Conservation (phyloP, 2,797 vertebrate species). For the Acanthopagrus latus region DNA sequence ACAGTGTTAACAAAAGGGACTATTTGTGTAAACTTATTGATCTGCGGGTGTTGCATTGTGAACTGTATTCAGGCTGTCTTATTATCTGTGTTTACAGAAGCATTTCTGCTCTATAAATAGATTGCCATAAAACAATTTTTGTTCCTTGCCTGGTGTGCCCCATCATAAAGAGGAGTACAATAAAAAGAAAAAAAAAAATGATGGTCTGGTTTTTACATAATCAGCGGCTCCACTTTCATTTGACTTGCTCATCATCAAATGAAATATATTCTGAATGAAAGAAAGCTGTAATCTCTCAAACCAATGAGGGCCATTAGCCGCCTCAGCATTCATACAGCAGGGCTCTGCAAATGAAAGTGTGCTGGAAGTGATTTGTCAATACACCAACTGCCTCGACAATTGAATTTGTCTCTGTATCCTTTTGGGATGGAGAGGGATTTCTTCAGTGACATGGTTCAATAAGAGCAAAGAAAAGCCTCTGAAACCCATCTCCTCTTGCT, state of each 20-base stretch:
- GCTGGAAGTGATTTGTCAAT: conserved; percentile 59
- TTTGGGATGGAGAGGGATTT: conserved; percentile 49
- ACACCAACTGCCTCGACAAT: conserved; percentile 57
- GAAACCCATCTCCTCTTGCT: conserved; percentile 30
- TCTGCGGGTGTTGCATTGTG: neutral
- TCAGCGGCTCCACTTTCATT: conserved; percentile 35
- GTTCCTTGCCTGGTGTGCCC: neutral
- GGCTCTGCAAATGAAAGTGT: conserved; percentile 37
- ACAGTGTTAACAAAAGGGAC: neutral
- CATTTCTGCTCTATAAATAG: neutral
- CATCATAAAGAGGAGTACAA: neutral
- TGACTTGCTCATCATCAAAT: conserved; percentile 35
- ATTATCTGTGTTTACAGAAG: neutral
- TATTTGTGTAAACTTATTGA: neutral
- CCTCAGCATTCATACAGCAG: conserved; percentile 27
- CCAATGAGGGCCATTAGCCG: conserved; percentile 37
- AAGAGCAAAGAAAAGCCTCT: conserved; percentile 43
- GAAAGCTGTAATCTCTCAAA: conserved; percentile 39
- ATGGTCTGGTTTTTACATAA: conserved; percentile 7
- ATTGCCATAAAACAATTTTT: neutral
- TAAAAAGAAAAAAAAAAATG: conserved; percentile 20
- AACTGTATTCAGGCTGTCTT: neutral
- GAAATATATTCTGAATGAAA: conserved; percentile 39
- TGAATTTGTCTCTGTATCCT: conserved; percentile 60
- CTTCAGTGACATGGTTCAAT: conserved; percentile 52